A percentile compares a stretch with the other conserved stretches of the same genome.
These are phyloP conservation scores for Zosterops hypoxanthus DNA, from an alignment of 2,113 vertebrate genomes.

Conservation along the genomic window DNA sequence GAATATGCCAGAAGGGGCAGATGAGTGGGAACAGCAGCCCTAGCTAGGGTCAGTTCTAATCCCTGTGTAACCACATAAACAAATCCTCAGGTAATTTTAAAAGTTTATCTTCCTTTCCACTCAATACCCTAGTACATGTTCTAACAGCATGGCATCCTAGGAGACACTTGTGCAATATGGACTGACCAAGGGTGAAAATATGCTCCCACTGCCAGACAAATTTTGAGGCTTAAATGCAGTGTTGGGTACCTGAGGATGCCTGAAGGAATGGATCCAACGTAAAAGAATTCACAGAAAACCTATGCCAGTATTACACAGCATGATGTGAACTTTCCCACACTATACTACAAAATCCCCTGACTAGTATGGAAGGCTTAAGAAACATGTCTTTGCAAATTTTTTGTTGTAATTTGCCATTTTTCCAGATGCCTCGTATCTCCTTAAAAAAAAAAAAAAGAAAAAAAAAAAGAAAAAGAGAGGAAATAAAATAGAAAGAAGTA, in stretches of 20 bases:
- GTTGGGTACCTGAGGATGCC: background rate
- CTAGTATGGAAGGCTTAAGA: background rate
- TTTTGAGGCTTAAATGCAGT: background rate
- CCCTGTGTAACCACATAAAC: background rate
- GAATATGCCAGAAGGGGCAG: background rate
- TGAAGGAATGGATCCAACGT: background rate
- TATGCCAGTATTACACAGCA: background rate
- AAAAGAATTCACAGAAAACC: background rate
- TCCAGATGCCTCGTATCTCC: background rate
- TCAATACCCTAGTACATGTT: background rate
- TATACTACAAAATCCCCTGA: background rate
- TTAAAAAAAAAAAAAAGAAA: background rate
- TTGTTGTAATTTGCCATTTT: background rate
- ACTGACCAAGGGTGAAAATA: background rate
- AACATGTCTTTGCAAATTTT: background rate
- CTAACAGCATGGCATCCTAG: background rate
- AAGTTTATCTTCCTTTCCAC: background rate
- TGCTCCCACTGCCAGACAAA: background rate
- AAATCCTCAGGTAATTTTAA: background rate
- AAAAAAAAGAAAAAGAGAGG: background rate
- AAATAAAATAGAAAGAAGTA: conserved; percentile 5
- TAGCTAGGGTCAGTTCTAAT: background rate
- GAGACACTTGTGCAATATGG: background rate
- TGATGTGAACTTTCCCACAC: background rate
- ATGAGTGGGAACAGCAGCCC: background rate